Percentiles rank a stretch among this genome's conserved stretches.
phyloP scores from a whole-genome alignment of 2,888 invertebrate genomes.

The Morpho achilles region DNA sequence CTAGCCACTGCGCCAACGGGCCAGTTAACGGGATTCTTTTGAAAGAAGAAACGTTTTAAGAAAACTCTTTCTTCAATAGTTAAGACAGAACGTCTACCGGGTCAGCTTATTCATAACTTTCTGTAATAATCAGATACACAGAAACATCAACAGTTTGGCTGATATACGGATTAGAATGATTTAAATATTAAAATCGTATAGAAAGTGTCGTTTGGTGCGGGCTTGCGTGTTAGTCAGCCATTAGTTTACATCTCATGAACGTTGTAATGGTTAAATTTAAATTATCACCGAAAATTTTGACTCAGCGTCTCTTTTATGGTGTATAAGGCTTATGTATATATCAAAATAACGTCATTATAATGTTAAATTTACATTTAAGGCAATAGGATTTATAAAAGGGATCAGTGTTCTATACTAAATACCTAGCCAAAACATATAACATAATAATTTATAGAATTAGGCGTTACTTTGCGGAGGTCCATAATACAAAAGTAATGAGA shows the following conservation, averaged over 20 bases:
- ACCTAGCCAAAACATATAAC: no score
- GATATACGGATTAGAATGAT: slow-evolving; percentile 29
- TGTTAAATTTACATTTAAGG: slow-evolving; percentile 7
- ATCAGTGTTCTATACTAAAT: no score
- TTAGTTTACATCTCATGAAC: slow-evolving; percentile 24
- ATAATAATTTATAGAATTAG: no score
- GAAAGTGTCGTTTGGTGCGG: slow-evolving; percentile 27
- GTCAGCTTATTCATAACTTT: not conserved
- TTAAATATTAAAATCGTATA: slow-evolving; percentile 36
- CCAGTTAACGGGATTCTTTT: no score
- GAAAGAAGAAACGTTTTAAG: no score
- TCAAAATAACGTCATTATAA: slow-evolving; percentile 7
- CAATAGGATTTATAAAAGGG: slow-evolving; percentile 6
- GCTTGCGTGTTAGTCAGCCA: slow-evolving; percentile 28
- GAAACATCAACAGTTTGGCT: slow-evolving; percentile 27
- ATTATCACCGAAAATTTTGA: slow-evolving; percentile 19
- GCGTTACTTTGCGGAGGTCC: no score
- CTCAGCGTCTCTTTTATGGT: slow-evolving; percentile 12
- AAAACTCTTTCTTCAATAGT: no score
- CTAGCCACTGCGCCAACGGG: no score
- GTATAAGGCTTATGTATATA: slow-evolving; percentile 16
- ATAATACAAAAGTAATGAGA: no score
- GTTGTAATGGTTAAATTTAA: slow-evolving; percentile 20
- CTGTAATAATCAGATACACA: slow-evolving; percentile 16
- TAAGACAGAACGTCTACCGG: no score